Base-by-base conservation (phyloP, 2,888 invertebrate species). In the Corythucha ciliata region DNA sequence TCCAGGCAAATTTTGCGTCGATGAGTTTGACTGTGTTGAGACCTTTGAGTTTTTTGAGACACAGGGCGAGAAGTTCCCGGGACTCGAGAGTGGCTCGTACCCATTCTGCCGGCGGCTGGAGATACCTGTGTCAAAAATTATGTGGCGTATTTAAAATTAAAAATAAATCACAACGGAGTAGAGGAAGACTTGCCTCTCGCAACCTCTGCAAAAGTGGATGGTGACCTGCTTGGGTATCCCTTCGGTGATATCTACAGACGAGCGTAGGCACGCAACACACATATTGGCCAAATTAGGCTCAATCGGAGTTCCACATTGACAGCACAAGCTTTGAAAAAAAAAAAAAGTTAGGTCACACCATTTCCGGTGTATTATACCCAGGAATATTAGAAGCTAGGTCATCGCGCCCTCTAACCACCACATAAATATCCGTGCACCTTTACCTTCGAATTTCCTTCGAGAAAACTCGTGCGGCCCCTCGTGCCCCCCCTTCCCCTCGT, bases 1-100 rank as follows among this genome's bases (percentile, higher is more conserved):
- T 99, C 97, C 97, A 98, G 3, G 94, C 79, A 72, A 98, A 98
- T 1, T 85, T 83, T 33, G 98, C 98, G 75, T 98, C 97, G 48
- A 96, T 75, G 14, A 99, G 72, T 64, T 92, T 88, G 0, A 97
- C 87, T 65, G 84, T 79, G 63, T 79, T 84, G 6, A 97, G 71
- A 0, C 91, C 91, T 68, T 87, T 96, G 21, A 99, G 69, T 65
- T 84, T 88, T 67, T 94, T 93, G 45, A 98, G 72, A 63, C 98
- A 99, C 1, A 98, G 68, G 0, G 86, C 78, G 1, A 97, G 71
- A 2, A 97, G 73, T 68, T 96, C 94, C 18, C 86, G 74, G 0
- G 94, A 96, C 69, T 96, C 94, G n/a, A 94, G 69, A 0, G 83
- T 73, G 59, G 83, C 84, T 4, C 77, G 77, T 12, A 92, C 69